Conservation (phyloP, 2,113 vertebrate genomes). For the Brachirus orientalis region DNA sequence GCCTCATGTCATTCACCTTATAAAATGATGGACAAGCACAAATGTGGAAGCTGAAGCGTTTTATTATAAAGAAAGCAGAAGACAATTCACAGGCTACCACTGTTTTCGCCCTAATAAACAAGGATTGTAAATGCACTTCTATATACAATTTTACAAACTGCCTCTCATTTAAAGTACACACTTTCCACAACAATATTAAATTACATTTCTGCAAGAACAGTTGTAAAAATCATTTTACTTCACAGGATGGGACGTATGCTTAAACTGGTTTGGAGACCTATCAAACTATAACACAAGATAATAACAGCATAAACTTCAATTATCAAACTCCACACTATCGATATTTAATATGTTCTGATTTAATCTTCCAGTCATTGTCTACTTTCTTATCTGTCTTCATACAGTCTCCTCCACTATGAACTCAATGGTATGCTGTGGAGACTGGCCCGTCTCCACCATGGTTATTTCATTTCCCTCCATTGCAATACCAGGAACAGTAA, state of each 20-base stretch:
- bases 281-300: slow-evolving; percentile 23
- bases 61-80: slow-evolving; percentile 72
- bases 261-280: too few species aligned
- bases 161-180: slow-evolving; percentile 33
- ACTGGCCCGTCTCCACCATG: slow-evolving; percentile 73
- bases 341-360: neutral
- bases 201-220: slow-evolving; percentile 12
- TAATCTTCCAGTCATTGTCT: slow-evolving; percentile 12
- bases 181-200: slow-evolving; percentile 5
- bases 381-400: slow-evolving; percentile 25
- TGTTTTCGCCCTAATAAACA: slow-evolving; percentile 43
- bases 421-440: slow-evolving; percentile 81
- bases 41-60: slow-evolving; percentile 63
- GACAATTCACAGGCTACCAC: slow-evolving; percentile 39
- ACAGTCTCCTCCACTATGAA: slow-evolving; percentile 84
- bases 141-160: slow-evolving; percentile 36
- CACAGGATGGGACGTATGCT: neutral
- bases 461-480: slow-evolving; percentile 76
- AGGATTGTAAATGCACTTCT: slow-evolving; percentile 35
- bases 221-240: slow-evolving; percentile 13
- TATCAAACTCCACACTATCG: slow-evolving; percentile 3
- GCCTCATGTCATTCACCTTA: slow-evolving; percentile 38
- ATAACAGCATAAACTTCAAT: slow-evolving; percentile 13
- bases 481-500: slow-evolving; percentile 72
- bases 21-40: slow-evolving; percentile 50